These are phyloP conservation scores for Paguma larvata DNA, from an alignment of 2,797 vertebrate species.

Conservation along the genomic window DNA sequence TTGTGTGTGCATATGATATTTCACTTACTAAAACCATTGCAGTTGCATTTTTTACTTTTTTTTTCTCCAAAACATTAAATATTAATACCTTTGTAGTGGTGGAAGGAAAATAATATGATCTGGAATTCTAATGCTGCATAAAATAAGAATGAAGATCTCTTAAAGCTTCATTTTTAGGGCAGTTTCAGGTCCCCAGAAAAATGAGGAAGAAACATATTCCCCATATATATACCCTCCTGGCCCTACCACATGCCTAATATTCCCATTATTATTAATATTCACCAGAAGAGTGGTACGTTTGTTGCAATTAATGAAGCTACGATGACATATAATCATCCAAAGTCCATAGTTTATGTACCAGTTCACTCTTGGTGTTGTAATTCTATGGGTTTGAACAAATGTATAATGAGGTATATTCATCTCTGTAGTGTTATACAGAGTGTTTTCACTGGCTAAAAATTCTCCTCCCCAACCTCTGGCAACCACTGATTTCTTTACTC, in stretches of 20 bases:
- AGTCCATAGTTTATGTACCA: not conserved
- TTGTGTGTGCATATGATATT: not conserved
- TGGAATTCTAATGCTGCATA: not conserved
- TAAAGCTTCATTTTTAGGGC: not conserved
- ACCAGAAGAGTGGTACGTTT: not conserved
- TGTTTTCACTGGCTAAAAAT: not conserved
- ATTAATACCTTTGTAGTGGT: not conserved
- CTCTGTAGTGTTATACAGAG: not conserved
- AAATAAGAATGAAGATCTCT: not conserved
- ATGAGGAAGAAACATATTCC: not conserved
- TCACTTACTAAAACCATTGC: not conserved
- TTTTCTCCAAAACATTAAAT: not conserved
- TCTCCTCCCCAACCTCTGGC: too few relatives aligned
- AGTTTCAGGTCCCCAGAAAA: not conserved
- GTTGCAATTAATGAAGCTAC: not conserved
- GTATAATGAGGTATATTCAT: not conserved
- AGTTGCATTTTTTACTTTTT: not conserved
- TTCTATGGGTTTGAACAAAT: not conserved
- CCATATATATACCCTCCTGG: not conserved
- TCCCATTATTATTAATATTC: not conserved
- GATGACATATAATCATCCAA: not conserved
- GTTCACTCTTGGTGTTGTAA: not conserved
- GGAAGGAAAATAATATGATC: not conserved
- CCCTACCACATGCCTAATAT: not conserved
- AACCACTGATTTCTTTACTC: not conserved